Percentiles rank a stretch among this genome's conserved stretches.
phyloP scores from a whole-genome alignment of 1,140 invertebrate genomes.

The Chironomus striatipennis region DNA sequence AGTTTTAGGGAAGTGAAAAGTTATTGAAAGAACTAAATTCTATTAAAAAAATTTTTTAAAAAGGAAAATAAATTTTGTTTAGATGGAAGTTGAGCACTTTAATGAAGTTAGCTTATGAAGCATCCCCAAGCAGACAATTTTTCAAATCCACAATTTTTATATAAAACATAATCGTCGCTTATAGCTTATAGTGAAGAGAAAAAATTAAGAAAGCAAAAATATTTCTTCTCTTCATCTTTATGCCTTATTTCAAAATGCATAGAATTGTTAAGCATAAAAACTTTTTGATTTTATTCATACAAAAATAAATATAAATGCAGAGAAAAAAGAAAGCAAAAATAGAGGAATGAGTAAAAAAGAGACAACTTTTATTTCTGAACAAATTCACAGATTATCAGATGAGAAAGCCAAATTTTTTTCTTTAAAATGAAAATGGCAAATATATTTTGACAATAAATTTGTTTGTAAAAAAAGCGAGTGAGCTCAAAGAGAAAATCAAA shows the following conservation, averaged over 20 bases:
- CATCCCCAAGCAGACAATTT: no score
- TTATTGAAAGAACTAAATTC: no score
- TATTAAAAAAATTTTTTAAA: no score
- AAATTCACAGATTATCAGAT: conserved; percentile 13
- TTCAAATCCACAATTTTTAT: no score
- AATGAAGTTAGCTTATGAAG: no score
- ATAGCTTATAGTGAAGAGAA: background rate
- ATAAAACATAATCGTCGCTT: no score
- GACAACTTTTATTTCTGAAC: no score
- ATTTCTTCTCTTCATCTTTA: no score
- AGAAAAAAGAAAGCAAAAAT: background rate
- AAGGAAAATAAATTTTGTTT: no score
- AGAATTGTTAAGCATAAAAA: conserved; percentile 9
- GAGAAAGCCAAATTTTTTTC: conserved; percentile 8
- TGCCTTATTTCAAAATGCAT: background rate
- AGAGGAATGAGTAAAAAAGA: background rate
- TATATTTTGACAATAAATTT: conserved; percentile 15
- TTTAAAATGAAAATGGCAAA: conserved; percentile 6
- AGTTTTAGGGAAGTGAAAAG: no score
- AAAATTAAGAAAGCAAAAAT: background rate
- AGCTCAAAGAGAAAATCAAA: background rate
- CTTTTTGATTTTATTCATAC: background rate
- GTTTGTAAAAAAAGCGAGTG: background rate
- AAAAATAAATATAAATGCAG: background rate
- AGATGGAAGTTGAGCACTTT: no score